Base-by-base conservation (phyloP, 1,140 invertebrate species). In the Trinorchestia longiramus region DNA sequence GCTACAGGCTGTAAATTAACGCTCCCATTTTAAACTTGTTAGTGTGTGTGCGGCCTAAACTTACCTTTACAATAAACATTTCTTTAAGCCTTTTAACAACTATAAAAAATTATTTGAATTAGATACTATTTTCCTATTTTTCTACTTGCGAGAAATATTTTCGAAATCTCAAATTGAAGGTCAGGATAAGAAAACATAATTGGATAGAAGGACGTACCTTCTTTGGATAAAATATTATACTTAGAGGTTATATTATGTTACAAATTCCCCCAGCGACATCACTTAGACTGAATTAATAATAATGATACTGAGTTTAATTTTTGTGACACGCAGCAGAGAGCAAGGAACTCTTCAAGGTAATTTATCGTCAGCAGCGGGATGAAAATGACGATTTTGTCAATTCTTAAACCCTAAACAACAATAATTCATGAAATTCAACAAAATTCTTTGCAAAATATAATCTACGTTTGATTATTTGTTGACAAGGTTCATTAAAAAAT, bases 361-460 rank as follows among this genome's bases (percentile, higher is more conserved):
- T 42, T 15, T 41, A 42, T 3, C 0, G 88, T 41, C 88, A 42
- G 41, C 88, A 90, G 88, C 3, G 0, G 15, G 15, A 90, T 11
- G 88, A 42, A 90, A 17, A 90, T 90, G 88, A 90, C 88, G 4
- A 8, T 90, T 42, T 41, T 42, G 15, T 42, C 0, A 90, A 90
- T 42, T 3, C 92, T 94, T 94, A 94, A 40, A 19, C 0, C 40
- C 92, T 94, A 94, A 3, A 47, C 92, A 94, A 94, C 92, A 94
- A 94, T 94, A 94, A 94, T 94, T 40, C 44, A 40, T 44, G 92
- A 94, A n/a, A 94, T 47, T 47, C 40, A 94, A 94, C 92, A 94
- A 36, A 47, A 44, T 11, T 94, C 92, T 94, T 94, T 40, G 47
- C 43, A 94, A 94, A 94, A 94, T 94, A 94, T 41, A 94, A 44